Conservation (phyloP, 2,797 vertebrate species). For the Chaetophractus vellerosus region DNA sequence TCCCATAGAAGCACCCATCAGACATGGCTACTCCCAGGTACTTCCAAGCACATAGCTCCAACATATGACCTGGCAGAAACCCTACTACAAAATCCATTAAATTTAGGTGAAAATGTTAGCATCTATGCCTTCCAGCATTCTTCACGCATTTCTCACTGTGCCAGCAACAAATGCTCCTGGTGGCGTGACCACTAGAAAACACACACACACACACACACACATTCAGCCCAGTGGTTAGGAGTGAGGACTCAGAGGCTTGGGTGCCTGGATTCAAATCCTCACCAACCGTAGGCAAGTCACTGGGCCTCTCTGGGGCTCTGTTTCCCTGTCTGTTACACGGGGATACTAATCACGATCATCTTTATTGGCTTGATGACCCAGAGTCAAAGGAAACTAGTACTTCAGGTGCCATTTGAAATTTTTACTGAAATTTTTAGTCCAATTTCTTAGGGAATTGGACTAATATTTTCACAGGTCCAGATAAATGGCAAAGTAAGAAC, state of each 20-base stretch:
- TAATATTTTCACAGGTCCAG: conserved; percentile 42
- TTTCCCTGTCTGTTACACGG: not conserved
- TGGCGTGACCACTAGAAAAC: not conserved
- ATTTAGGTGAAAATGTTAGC: conserved; percentile 28
- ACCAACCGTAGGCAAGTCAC: not conserved
- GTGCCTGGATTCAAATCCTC: not conserved
- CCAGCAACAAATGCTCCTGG: not conserved
- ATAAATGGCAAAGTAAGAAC: conserved; percentile 56
- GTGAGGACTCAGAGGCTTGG: not conserved
- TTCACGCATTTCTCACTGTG: not conserved
- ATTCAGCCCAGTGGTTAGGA: not conserved
- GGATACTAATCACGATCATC: not conserved
- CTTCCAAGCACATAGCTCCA: not conserved
- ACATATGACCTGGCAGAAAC: not conserved
- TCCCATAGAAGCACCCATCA: not conserved
- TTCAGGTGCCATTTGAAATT: not conserved
- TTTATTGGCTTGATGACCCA: not conserved
- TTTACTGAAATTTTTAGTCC: conserved; percentile 47
- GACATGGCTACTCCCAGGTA: not conserved
- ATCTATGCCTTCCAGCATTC: not conserved
- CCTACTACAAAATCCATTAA: conserved; percentile 37
- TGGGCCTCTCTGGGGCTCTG: not conserved
- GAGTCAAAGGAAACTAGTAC: not conserved
- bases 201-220: fast-evolving
- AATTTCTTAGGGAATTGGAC: not conserved